Evolutionary conservation across 2,113 vertebrate species (phyloP).

Genomic region (Peromyscus maniculatus): DNA sequence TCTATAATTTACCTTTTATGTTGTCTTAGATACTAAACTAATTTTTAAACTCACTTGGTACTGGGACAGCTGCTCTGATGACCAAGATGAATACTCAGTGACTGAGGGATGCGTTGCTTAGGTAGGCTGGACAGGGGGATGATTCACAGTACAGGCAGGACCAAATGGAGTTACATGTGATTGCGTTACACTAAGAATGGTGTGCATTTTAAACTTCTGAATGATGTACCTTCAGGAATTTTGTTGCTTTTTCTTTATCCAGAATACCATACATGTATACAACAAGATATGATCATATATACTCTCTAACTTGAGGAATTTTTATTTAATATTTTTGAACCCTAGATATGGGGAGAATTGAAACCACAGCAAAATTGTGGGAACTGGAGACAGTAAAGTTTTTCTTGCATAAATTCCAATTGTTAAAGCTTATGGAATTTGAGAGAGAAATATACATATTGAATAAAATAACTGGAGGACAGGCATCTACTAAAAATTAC

Average conservation of each 20-base stretch:
- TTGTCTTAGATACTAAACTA: slow-evolving; percentile 31
- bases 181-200: not conserved
- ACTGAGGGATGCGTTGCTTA: not conserved
- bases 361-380: not conserved
- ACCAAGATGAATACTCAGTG: not conserved
- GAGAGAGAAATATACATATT: not conserved
- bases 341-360: not conserved
- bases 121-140: not conserved
- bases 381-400: not conserved
- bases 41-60: not conserved
- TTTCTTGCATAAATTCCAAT: slow-evolving; percentile 41
- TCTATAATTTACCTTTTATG: slow-evolving; percentile 26
- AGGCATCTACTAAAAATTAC: slow-evolving; percentile 44
- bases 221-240: not conserved
- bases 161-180: not conserved
- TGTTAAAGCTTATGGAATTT: slow-evolving; percentile 36
- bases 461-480: slow-evolving; percentile 31
- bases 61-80: not conserved
- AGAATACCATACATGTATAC: not conserved
- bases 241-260: not conserved
- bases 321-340: not conserved
- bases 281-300: not conserved
- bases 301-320: not conserved
- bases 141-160: not conserved
- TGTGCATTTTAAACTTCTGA: not conserved